Percentiles rank a stretch among this genome's conserved stretches.
Conservation (phyloP, 1,140 invertebrate genomes). For the Panulirus ornatus region DNA sequence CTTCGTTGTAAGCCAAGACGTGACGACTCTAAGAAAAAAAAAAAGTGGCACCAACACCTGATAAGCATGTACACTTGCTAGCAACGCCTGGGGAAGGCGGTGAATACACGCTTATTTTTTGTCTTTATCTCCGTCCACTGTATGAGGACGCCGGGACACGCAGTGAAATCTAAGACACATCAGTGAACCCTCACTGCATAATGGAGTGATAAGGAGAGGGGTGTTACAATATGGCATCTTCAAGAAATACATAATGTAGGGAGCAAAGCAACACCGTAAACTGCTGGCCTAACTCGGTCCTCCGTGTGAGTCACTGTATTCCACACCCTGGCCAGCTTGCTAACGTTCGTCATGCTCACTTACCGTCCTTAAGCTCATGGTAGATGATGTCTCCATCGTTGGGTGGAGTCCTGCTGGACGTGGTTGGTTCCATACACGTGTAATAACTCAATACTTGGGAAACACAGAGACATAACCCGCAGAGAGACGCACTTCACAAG, state of each 20-base stretch:
- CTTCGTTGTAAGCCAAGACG: too few species aligned
- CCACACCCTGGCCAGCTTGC: slow-evolving; percentile 19
- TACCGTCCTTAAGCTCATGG: slow-evolving; percentile 49
- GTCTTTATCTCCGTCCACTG: not conserved
- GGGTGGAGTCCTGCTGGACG: slow-evolving; percentile 21
- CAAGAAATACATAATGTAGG: slow-evolving; percentile 23
- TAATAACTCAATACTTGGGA: slow-evolving; percentile 18
- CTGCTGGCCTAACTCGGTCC: slow-evolving; percentile 18
- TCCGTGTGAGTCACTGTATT: slow-evolving; percentile 40
- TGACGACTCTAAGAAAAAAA: too few species aligned
- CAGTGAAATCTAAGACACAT: not conserved
- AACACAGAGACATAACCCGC: slow-evolving; percentile 49
- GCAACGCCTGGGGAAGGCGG: not conserved
- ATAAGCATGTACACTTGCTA: slow-evolving; percentile 17
- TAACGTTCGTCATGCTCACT: slow-evolving; percentile 42
- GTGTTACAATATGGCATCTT: not conserved
- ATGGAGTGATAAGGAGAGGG: not conserved
- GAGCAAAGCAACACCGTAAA: slow-evolving; percentile 2
- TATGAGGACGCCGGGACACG: not conserved
- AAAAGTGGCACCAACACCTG: slow-evolving; percentile 48
- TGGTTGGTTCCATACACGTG: slow-evolving; percentile 52
- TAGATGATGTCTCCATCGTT: slow-evolving; percentile 42
- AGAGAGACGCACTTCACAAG: slow-evolving; percentile 45
- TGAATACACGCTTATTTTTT: not conserved
- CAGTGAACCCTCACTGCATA: not conserved